phyloP scores from a whole-genome alignment of 64 coral and sea anemone genomes.

The Anthopleura sola region DNA sequence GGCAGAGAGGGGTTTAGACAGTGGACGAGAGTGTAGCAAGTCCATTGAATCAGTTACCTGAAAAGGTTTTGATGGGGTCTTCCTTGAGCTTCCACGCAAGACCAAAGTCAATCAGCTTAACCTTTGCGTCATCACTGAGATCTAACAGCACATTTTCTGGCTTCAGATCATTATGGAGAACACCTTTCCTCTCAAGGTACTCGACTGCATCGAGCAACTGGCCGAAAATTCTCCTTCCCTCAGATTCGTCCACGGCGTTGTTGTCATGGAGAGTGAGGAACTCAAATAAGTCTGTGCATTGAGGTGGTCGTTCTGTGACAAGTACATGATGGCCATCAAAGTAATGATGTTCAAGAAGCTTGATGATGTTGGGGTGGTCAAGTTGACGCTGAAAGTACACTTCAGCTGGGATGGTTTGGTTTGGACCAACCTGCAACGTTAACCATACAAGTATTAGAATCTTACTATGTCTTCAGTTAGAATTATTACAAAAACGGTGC shows the following conservation, averaged over 20 bases:
- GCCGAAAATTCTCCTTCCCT: slow-evolving; percentile 7
- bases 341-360: slow-evolving; percentile 7
- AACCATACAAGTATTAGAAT: background rate
- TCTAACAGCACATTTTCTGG: slow-evolving; percentile 28
- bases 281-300: slow-evolving; percentile 13
- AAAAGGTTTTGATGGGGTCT: background rate
- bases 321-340: slow-evolving; percentile 9
- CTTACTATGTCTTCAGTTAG: too few relatives aligned
- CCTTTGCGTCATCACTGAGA: background rate
- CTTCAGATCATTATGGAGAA: slow-evolving; percentile 22
- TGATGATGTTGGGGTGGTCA: slow-evolving; percentile 21
- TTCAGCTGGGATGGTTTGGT: background rate
- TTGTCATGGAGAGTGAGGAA: background rate
- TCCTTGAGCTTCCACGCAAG: background rate
- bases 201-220: background rate
- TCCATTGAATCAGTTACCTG: background rate
- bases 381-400: slow-evolving; percentile 1
- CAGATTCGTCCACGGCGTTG: background rate
- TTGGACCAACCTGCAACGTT: slow-evolving; percentile 1
- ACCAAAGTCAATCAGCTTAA: slow-evolving; percentile 33
- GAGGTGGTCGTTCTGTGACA: slow-evolving; percentile 6
- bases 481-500: too few relatives aligned
- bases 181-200: background rate
- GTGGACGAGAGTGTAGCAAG: too few relatives aligned
- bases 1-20: too few relatives aligned